Evolutionary conservation across 2,113 vertebrate species (phyloP), one percentile per base, ranked within the genome.

Genomic region (Perccottus glenii): DNA sequence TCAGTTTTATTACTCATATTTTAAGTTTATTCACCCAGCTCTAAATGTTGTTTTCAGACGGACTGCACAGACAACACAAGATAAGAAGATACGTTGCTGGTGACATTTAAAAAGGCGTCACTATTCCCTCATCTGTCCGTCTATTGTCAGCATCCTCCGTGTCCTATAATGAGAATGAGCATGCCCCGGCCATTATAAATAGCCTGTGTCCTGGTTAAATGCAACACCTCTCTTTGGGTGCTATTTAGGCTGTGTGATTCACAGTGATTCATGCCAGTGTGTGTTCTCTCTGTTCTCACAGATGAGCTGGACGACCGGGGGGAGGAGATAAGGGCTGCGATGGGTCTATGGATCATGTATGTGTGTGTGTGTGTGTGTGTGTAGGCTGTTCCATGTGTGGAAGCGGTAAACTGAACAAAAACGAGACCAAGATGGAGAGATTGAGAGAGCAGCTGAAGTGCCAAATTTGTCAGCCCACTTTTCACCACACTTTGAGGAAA

Each of bases 181-280:
- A 84, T 77, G 59, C 83, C 73, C 84, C 69, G 83, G 81, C 75
- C 78, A 82, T 80, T 90, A 92, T 89, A 90, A 91, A 93, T 92
- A 91, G 89, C 73, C 60, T 9, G 46, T 70, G 87, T 87, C 87
- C 87, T 79, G 88, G 72, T 87, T 88, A 91, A 89, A 91, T 83
- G 83, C 84, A 91, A 91, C 90, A 91, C 90, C 86, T 92, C 85
- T 89, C 80, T 73, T 78, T 73, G 81, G 78, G 68, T 78, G 87
- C 80, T 89, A 88, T 89, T 90, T 89, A 74, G 85, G 75, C 81
- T 78, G 74, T 59, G 19, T 91, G 90, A 91, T 85, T 92, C 88
- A 90, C 67, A 42, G 80, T 91, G 89, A 90, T 90, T 92, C 90
- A 88, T 78, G 81, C 79, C 83, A 72, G 68, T 50, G 70, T 81